phyloP scores from a whole-genome alignment of 2,888 invertebrate species.

The Homarus gammarus region DNA sequence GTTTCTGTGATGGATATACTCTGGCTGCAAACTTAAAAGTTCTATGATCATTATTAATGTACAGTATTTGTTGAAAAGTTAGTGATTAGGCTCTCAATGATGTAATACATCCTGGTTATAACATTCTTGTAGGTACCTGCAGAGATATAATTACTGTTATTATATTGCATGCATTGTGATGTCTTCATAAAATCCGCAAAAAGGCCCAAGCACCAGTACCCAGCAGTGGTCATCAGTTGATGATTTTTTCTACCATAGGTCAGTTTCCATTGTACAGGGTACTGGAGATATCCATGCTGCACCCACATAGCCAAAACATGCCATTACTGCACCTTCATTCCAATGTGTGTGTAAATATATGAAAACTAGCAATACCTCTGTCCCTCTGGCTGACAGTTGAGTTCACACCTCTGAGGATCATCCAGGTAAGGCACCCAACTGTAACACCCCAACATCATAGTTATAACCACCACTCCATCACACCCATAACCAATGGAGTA shows the following conservation, averaged over 20 bases:
- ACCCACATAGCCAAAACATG: constrained; percentile 30
- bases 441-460: constrained; percentile 75
- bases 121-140: neutral
- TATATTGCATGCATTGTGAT: neutral
- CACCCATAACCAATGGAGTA: neutral
- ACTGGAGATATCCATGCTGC: constrained; percentile 26
- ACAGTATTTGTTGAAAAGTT: neutral
- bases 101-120: neutral
- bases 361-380: constrained; percentile 90
- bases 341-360: neutral
- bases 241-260: too few relatives aligned
- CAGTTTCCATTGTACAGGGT: neutral
- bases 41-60: neutral
- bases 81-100: neutral
- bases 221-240: neutral
- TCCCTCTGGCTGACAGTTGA: constrained; percentile 96
- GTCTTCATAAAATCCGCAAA: neutral
- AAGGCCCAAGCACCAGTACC: constrained; percentile 9
- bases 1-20: neutral
- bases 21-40: neutral
- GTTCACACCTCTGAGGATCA: constrained; percentile 94
- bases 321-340: constrained; percentile 21
- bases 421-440: constrained; percentile 94
- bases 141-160: neutral
- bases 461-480: constrained; percentile 6